Base-by-base conservation (phyloP, 1,140 invertebrate species). In the Drosophila willistoni region DNA sequence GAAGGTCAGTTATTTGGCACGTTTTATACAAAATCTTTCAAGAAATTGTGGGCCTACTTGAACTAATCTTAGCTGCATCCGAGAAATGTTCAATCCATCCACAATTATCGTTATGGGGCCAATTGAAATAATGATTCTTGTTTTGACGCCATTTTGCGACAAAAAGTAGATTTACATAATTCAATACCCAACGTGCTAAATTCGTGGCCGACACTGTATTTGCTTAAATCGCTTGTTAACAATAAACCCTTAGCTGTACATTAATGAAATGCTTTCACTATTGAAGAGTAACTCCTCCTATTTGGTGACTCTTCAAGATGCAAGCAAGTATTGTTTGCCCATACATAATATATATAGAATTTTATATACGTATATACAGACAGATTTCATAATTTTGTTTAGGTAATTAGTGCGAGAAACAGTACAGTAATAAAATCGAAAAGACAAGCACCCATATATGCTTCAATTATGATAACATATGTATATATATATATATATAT, bases 381-480 rank as follows among this genome's bases (percentile, higher is more conserved):
- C 64, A 73, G 57, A 41, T 75, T 73, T 77, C 64, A 79, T 75
- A 17, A 72, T 68, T 62, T 59, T 56, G 29, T 74, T 68, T 81
- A 71, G 67, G 80, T 77, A 84, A 86, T 85, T 86, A 85, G 81
- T 85, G 81, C 81, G 81, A 85, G 78, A 82, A 85, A 85, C 81
- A 85, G 84, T 85, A 85, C 74, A 42, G 42, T 63, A 85, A 72
- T 86, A 86, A 86, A 85, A 85, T 85, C 81, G 82, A 85, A 71
- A 72, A 77, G 76, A 81, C 81, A 77, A 85, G 82, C 82, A 78
- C 10, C 34, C 56, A 78, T 54, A 59, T 14, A 78, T 74, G 81
- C 81, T 84, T 47, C 66, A 77, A 80, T 85, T 84, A 84, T 80
- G 81, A 84, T 77, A 73, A 84, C 36, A 73, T 77, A 29, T 19